A percentile compares a stretch with the other conserved stretches of the same genome.
These are phyloP conservation scores for Zoanthus sociatus DNA, from an alignment of 92 coral and sea anemone genomes.

Conservation along the genomic window DNA sequence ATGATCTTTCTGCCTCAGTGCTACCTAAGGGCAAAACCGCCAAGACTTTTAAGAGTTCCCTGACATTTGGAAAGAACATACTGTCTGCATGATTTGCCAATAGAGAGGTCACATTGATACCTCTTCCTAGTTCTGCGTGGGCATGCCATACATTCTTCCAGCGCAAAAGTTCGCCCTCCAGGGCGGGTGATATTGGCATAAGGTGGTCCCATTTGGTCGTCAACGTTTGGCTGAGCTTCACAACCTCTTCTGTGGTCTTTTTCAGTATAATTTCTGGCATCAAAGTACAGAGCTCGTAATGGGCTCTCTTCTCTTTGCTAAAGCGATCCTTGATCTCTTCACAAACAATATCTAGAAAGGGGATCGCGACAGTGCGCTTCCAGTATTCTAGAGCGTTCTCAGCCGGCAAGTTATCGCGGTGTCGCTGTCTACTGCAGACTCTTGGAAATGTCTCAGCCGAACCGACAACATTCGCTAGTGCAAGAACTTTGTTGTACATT, in stretches of 20 bases:
- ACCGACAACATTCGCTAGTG: slow-evolving; percentile 35
- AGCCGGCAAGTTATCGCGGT: slow-evolving; percentile 57
- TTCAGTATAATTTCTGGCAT: not conserved
- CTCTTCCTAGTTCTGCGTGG: slow-evolving; percentile 5
- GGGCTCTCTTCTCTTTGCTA: slow-evolving; percentile 38
- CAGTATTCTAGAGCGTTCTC: slow-evolving; percentile 52
- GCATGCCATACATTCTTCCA: too few species aligned
- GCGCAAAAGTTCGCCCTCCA: slow-evolving; percentile 18
- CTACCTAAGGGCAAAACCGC: slow-evolving; percentile 21
- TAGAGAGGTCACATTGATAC: slow-evolving; percentile 26
- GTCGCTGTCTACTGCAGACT: slow-evolving; percentile 56
- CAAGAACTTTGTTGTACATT: slow-evolving; percentile 34
- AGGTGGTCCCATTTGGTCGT: slow-evolving; percentile 22
- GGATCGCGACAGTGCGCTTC: slow-evolving; percentile 56
- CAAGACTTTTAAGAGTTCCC: slow-evolving; percentile 29
- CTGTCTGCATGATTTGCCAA: slow-evolving; percentile 26
- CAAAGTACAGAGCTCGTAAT: slow-evolving; percentile 52
- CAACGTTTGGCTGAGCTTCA: not conserved
- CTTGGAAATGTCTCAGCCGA: slow-evolving; percentile 42
- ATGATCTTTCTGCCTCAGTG: slow-evolving; percentile 18
- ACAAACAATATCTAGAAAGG: not conserved
- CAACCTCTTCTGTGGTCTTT: not conserved
- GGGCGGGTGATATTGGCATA: slow-evolving; percentile 21
- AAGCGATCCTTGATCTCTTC: too few species aligned
- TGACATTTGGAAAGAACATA: slow-evolving; percentile 21